Percentiles rank a stretch among this genome's conserved stretches.
Evolutionary conservation across 2,888 invertebrate genomes (phyloP).

Genomic region (Caenorhabditis uteleia): DNA sequence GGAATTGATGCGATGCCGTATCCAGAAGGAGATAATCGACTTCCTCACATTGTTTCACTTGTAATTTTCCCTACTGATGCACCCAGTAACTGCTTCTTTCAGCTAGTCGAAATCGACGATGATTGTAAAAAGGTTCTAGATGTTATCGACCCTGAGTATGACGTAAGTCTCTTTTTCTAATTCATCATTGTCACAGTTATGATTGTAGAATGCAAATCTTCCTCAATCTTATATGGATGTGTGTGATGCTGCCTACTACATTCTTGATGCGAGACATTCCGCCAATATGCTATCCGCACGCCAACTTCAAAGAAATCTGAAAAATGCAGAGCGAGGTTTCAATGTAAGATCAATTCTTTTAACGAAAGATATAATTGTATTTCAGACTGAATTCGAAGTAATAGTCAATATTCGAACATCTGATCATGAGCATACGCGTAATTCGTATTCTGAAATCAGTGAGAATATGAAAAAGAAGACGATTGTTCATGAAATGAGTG

Average conservation of each 20-base stretch:
- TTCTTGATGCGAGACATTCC: constrained; percentile 23
- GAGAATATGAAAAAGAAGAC: constrained; percentile 12
- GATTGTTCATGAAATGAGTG: constrained; percentile 12
- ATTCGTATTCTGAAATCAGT: neutral
- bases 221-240: constrained; percentile 31
- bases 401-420: too few species aligned
- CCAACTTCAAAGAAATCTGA: constrained; percentile 29
- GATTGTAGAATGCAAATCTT: constrained; percentile 16
- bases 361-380: neutral
- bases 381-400: too few species aligned
- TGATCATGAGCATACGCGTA: constrained; percentile 6
- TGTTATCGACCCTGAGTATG: constrained; percentile 35
- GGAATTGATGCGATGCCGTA: constrained; percentile 27
- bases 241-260: constrained; percentile 22
- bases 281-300: constrained; percentile 22
- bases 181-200: neutral
- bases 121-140: constrained; percentile 19
- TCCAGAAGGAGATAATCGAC: constrained; percentile 30
- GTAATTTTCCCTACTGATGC: neutral
- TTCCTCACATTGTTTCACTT: constrained; percentile 27
- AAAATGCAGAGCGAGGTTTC: neutral
- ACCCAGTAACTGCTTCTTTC: neutral
- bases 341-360: neutral
- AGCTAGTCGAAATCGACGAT: constrained; percentile 7
- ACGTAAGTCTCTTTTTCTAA: constrained; percentile 8